Evolutionary conservation across 35 echinoderm and acorn worm species (phyloP), one percentile per base, ranked within the genome.

Genomic region (Patiria miniata): DNA sequence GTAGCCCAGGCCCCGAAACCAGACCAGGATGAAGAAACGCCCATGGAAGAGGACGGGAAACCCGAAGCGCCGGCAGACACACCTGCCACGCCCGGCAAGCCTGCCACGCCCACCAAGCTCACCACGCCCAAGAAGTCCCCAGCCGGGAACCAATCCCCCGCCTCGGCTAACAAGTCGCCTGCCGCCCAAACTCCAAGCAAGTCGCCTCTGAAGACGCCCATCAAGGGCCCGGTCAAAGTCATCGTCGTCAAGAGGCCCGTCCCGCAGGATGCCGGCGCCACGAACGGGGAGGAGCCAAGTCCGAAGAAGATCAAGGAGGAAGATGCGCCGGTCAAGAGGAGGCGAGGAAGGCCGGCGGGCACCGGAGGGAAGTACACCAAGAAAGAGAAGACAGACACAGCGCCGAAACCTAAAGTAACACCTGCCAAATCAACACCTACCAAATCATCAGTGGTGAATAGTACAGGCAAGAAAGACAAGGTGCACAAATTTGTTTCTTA

Each of bases 261-360:
- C 8, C 2, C 78, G 18, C 1, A 30, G 8, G 78, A 21, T 37
- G n/a, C 78, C 39, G 26, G 22, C 37, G 37, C 37, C 39, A 51
- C 80, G 40, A 82, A 83, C 57, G 65, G 32, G 37, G 30, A 89
- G 30, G 73, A 52, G 51, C 76, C 92, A 21, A 42, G 36, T 33
- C n/a, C 81, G 10, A 93, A 88, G 83, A 87, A 82, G 55, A 59
- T 53, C 52, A 85, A 90, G 29, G 30, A 68, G 29, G 77, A 85
- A 33, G 83, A 91, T 38, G 83, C 51, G 61, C 50, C 68, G 0
- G 17, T 37, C 16, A 85, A 79, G 77, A 81, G 60, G 58, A 93
- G 85, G 81, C 8, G 56, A 68, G 47, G 38, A 5, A 30, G 39
- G 44, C 36, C 78, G n/a, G 58, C 29, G 1, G 65, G 65, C 34